Conservation (phyloP, 2,888 invertebrate genomes). For the Diloba caeruleocephala region DNA sequence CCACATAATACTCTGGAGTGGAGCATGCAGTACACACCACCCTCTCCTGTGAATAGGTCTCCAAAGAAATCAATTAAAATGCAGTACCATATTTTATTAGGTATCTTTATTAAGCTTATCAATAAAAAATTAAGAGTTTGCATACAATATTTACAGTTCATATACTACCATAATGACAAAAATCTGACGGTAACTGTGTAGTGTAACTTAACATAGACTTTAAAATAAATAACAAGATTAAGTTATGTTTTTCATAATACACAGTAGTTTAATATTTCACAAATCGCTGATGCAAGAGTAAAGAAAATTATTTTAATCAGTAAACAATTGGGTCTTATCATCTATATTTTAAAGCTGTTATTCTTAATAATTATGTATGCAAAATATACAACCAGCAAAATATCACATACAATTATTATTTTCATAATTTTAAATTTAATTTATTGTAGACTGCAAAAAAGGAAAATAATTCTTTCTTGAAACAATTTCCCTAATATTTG, state of each 20-base stretch:
- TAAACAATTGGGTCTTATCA: conserved; percentile 63
- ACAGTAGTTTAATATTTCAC: neutral
- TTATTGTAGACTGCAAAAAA: conserved; percentile 48
- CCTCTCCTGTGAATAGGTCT: too few relatives aligned
- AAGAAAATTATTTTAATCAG: conserved; percentile 26
- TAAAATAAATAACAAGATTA: conserved; percentile 4
- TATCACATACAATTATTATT: conserved; percentile 73
- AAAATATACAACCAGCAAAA: conserved; percentile 82
- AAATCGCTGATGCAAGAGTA: conserved; percentile 23
- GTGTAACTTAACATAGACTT: conserved; percentile 4
- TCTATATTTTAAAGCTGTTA: conserved; percentile 76
- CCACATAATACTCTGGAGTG: too few relatives aligned
- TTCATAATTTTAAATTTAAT: conserved; percentile 38
- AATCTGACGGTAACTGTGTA: conserved; percentile 2
- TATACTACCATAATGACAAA: conserved; percentile 28
- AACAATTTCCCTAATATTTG: conserved; percentile 30
- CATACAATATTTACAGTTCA: conserved; percentile 60
- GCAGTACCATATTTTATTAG: conserved; percentile 35
- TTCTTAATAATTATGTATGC: conserved; percentile 69
- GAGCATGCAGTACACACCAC: too few relatives aligned
- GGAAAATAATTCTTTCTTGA: conserved; percentile 9
- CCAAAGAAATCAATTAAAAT: neutral
- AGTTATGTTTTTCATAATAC: conserved; percentile 2
- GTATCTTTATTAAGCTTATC: conserved; percentile 76
- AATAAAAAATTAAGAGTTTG: conserved; percentile 66